Conservation (phyloP, 2,888 invertebrate species). For the Archips xylosteana region DNA sequence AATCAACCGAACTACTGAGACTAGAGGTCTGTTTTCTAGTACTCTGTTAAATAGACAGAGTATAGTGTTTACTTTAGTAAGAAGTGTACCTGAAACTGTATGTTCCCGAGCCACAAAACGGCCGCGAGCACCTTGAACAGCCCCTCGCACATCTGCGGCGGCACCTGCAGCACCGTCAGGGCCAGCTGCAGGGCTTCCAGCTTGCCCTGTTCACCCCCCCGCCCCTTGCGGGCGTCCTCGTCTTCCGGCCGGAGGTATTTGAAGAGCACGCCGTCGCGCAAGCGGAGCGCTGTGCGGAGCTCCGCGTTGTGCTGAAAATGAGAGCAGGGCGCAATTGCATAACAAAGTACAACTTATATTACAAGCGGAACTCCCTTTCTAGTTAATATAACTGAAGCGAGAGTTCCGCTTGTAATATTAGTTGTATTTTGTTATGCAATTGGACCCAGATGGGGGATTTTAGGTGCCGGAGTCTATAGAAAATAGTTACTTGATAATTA, state of each 20-base stretch:
- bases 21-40: too few relatives aligned
- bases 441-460: too few relatives aligned
- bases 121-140: slow-evolving; percentile 95
- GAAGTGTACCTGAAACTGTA: slow-evolving; percentile 88
- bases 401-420: too few relatives aligned
- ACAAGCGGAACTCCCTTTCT: too few relatives aligned
- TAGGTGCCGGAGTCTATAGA: too few relatives aligned
- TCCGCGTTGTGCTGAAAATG: slow-evolving; percentile 88
- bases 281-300: slow-evolving; percentile 89
- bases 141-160: slow-evolving; percentile 94
- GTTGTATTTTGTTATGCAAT: too few relatives aligned
- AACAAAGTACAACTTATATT: too few relatives aligned
- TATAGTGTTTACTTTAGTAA: neutral
- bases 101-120: slow-evolving; percentile 96
- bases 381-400: too few relatives aligned
- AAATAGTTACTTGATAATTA: too few relatives aligned
- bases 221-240: slow-evolving; percentile 78
- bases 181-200: slow-evolving; percentile 95
- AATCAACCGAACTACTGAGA: too few relatives aligned
- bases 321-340: neutral
- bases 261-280: slow-evolving; percentile 91
- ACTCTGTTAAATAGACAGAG: too few relatives aligned
- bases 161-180: slow-evolving; percentile 95
- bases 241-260: slow-evolving; percentile 94
- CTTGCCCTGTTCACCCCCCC: slow-evolving; percentile 78